Base-by-base conservation (phyloP, 2,888 invertebrate species). In the Orthonychiurus folsomi region DNA sequence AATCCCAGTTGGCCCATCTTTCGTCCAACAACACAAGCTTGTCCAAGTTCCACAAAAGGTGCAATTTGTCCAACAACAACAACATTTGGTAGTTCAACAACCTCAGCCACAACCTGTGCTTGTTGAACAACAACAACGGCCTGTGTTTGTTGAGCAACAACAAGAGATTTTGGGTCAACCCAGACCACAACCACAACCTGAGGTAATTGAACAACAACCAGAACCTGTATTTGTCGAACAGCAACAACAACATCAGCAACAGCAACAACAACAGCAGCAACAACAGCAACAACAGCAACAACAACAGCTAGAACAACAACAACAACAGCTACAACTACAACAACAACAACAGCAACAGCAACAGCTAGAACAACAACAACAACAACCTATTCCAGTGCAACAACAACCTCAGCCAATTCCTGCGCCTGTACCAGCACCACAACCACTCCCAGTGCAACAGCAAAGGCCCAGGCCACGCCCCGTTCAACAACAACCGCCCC, bases 351-450 rank as follows among this genome's bases (percentile, higher is more conserved):
- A 25, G 5, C 57, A 21, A 28, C 26, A 9, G 24, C 3, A 12
- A 12, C 56, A 5, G 23, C 23, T 24, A 3, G 3, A 55, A 24
- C 57, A 9, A 28, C 12, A 3, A 18, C 57, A 26, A 57, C 20
- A 9, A 5, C 37, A 21, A 47, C 57, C 57, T 3, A 23, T 52
- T n/a, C 52, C 57, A 57, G 26, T 57, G 12, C 56, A 56, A 56
- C 53, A 12, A n/a, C 24, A 21, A 25, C 24, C 56, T n/a, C 24
- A 24, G 9, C 56, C 56, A 24, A 25, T 56, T 56, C 56, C 26
- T 5, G 56, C 24, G 3, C 52, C n/a, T 5, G 20, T 23, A 5
- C 52, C 3, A 20, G 5, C 3, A 56, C 56, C 56, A 24, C 24
- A 21, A 15, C 56, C 56, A 56, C 9, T 25, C n/a, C 56, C 56